These are phyloP conservation scores for Anas bernieri DNA, from an alignment of 2,797 vertebrate genomes.

Conservation along the genomic window DNA sequence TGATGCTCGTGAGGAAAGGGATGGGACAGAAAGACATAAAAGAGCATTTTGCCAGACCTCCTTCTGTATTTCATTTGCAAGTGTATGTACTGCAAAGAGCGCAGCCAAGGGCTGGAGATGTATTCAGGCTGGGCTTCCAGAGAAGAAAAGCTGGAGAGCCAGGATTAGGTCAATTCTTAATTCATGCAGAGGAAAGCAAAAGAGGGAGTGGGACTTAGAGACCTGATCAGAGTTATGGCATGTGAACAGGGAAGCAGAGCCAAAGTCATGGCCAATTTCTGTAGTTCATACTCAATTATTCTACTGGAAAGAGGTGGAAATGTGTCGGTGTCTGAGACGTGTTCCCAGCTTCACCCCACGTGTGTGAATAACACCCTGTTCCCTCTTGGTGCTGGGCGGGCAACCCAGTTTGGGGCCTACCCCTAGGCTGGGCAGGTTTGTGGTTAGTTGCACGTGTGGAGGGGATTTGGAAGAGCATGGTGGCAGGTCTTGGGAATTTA, in stretches of 20 bases:
- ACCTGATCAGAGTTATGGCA: neutral
- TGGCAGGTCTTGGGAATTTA: neutral
- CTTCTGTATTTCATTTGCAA: neutral
- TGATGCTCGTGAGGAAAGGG: neutral
- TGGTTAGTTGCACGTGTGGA: neutral
- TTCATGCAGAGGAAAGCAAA: neutral
- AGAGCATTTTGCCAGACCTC: neutral
- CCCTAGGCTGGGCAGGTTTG: neutral
- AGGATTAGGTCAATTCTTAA: neutral
- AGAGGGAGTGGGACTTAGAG: neutral
- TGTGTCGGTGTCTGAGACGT: neutral
- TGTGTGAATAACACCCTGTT: neutral
- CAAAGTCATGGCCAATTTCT: neutral
- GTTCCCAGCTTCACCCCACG: neutral
- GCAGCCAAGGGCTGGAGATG: neutral
- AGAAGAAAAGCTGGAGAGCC: neutral
- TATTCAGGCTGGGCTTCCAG: neutral
- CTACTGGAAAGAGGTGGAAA: neutral
- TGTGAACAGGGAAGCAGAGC: neutral
- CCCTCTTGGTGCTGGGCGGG: fast-evolving
- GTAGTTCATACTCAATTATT: neutral
- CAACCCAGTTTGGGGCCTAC: neutral
- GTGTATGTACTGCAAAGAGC: neutral
- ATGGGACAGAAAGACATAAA: neutral
- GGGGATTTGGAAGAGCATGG: neutral